phyloP scores from a whole-genome alignment of 1,140 invertebrate species.

The Zaprionus nigranus region DNA sequence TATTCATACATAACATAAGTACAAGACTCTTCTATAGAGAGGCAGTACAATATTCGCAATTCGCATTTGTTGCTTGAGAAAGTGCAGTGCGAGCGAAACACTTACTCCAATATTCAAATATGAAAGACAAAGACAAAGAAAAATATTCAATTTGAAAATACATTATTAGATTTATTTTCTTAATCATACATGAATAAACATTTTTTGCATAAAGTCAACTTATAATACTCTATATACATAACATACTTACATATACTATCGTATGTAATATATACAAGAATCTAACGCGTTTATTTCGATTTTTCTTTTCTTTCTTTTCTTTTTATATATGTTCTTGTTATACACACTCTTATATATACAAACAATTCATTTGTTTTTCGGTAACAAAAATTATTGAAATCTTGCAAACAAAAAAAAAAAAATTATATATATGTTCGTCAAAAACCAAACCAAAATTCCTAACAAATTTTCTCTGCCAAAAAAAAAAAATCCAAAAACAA shows the following conservation, averaged over 20 bases:
- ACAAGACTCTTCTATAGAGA: constrained; percentile 9
- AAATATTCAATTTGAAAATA: neutral
- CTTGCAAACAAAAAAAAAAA: constrained; percentile 52
- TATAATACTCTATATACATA: constrained; percentile 31
- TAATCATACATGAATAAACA: constrained; percentile 30
- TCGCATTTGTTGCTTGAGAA: constrained; percentile 27
- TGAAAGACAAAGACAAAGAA: constrained; percentile 15
- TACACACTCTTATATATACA: constrained; percentile 65
- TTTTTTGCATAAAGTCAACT: constrained; percentile 45
- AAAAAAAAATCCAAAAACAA: constrained; percentile 47
- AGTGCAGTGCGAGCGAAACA: neutral
- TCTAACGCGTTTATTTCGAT: constrained; percentile 85
- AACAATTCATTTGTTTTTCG: constrained; percentile 80
- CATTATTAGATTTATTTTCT: constrained; percentile 37
- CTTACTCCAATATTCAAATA: constrained; percentile 14
- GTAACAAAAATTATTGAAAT: constrained; percentile 59
- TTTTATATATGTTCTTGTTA: constrained; percentile 83
- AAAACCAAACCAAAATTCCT: constrained; percentile 61
- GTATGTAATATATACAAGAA: constrained; percentile 79
- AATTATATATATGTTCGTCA: constrained; percentile 85
- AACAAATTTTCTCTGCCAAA: constrained; percentile 35
- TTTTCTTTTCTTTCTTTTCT: constrained; percentile 84
- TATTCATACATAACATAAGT: constrained; percentile 7
- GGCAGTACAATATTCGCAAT: constrained; percentile 21
- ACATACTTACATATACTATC: constrained; percentile 69